Conservation (phyloP, 2,113 vertebrate species). For the Dolichotis patagonum region DNA sequence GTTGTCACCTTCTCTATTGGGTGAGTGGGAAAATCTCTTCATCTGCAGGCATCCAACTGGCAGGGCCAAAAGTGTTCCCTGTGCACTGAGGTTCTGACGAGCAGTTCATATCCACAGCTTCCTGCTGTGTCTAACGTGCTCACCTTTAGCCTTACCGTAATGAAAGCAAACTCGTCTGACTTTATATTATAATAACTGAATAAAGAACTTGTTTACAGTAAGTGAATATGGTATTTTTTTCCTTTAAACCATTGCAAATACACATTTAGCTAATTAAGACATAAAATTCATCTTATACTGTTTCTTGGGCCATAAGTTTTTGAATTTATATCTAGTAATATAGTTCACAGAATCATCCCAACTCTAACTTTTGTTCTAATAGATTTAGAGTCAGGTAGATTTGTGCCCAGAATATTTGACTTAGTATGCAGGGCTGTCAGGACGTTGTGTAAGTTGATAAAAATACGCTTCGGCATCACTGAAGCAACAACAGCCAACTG, state of each 20-base stretch:
- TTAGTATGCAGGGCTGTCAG: not conserved
- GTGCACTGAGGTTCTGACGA: not conserved
- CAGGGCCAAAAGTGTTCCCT: not conserved
- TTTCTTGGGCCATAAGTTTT: not conserved
- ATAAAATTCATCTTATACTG: not conserved
- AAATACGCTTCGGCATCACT: conserved; percentile 1
- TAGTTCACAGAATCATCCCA: not conserved
- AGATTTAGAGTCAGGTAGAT: not conserved
- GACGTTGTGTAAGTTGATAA: conserved; percentile 28
- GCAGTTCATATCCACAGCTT: not conserved
- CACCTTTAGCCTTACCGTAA: not conserved
- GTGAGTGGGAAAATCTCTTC: conserved; percentile 45
- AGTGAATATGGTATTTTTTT: not conserved
- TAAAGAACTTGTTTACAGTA: not conserved
- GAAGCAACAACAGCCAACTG: not conserved
- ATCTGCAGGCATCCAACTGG: not conserved
- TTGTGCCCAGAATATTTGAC: not conserved
- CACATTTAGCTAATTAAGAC: conserved; percentile 13
- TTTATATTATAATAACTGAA: not conserved
- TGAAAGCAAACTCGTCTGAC: not conserved
- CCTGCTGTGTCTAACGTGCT: not conserved
- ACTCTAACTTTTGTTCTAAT: conserved; percentile 3
- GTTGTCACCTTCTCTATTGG: conserved; percentile 45
- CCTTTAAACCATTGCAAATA: not conserved
- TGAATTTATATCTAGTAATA: not conserved